Base-by-base conservation (phyloP, 2,888 invertebrate genomes). In the Eretmocerus hayati region DNA sequence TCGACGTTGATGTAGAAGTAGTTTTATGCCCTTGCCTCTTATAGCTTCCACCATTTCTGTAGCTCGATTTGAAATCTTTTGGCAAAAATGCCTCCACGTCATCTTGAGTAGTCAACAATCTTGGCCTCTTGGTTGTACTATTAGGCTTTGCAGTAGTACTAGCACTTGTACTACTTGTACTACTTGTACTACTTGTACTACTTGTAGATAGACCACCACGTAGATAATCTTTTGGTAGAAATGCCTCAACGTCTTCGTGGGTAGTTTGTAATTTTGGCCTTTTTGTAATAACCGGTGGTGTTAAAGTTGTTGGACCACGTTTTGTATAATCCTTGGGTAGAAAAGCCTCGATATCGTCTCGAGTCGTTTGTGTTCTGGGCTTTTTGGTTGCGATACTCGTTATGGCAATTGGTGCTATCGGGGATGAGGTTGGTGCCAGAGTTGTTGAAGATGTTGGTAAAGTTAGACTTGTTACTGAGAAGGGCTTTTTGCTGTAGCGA, bases 401-500 rank as follows among this genome's bases (percentile, higher is more conserved):
- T 5, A 49, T 54, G 18, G 23, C 48, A 5, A 49, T 9, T 8
- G 51, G 50, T 0, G 51, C 16, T n/a, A 46, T 52, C 4, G 43
- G 39, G 9, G 51, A 40, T 5, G 48, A 44, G 5, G 51, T 32
- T 4, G 54, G 53, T 2, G 60, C 53, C 9, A 55, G 55, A 22
- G 59, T 46, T 4, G 60, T 56, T 4, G 62, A 54, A 2, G 62
- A 59, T 15, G 62, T 59, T 52, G 41, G 56, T 49, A 45, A 36
- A 4, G 20, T 51, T 35, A 46, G 19, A 11, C 49, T 52, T 2
- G 59, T 49, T 5, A 53, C 52, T 5, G 56, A 53, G 46, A 61
- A 60, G 33, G 62, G 64, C 37, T 62, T 65, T n/a, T 67, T 63
- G 33, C 61, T 67, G 38, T 65, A 67, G 16, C 70, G 63, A 21